Conservation (phyloP, 2,888 invertebrate genomes). For the Vanessa cardui region DNA sequence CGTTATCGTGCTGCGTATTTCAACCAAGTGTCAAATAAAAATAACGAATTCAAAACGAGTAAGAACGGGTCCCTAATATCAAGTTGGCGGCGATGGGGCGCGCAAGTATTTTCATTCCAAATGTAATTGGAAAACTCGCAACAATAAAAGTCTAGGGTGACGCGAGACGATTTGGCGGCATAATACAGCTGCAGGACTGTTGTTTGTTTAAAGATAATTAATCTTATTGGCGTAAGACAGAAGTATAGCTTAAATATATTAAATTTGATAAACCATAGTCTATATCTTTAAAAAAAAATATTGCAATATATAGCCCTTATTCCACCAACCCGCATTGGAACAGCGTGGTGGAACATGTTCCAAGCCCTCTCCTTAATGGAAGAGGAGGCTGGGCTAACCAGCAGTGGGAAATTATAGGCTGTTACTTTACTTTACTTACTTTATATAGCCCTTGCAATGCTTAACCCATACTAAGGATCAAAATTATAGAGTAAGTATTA, state of each 20-base stretch:
- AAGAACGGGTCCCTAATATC: slow-evolving; percentile 18
- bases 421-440: no score
- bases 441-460: slow-evolving; percentile 8
- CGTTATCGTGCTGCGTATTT: background rate
- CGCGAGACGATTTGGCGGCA: slow-evolving; percentile 56
- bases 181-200: slow-evolving; percentile 32
- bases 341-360: no score
- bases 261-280: background rate
- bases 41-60: slow-evolving; percentile 5
- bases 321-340: no score
- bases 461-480: slow-evolving; percentile 21
- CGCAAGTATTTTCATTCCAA: slow-evolving; percentile 56
- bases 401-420: no score
- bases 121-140: slow-evolving; percentile 70
- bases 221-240: background rate
- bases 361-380: no score
- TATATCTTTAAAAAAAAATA: background rate
- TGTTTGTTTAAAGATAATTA: slow-evolving; percentile 20
- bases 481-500: slow-evolving; percentile 6
- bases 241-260: background rate
- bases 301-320: no score
- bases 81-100: slow-evolving; percentile 19
- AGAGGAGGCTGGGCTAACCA: no score
- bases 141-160: slow-evolving; percentile 64
- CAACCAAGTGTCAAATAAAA: background rate